A percentile compares a stretch with the other conserved stretches of the same genome.
Evolutionary conservation across 2,888 invertebrate species (phyloP).

Genomic region (Hydrotaea cyrtoneurina): DNA sequence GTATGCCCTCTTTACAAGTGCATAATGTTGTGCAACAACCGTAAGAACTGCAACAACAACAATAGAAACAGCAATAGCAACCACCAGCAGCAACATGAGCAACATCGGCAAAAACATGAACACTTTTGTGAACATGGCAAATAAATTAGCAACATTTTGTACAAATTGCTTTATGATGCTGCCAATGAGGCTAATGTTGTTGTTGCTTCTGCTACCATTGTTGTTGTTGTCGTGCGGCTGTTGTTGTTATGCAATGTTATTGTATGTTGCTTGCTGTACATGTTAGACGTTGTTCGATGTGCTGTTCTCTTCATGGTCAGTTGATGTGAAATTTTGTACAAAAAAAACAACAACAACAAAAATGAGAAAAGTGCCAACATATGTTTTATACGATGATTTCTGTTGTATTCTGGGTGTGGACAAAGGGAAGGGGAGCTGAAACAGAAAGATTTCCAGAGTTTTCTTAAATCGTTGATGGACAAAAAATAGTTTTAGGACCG

Average conservation of each 20-base stretch:
- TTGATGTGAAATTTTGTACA: not conserved
- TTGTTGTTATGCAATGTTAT: not conserved
- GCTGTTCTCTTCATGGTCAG: conserved; percentile 16
- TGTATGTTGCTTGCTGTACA: not conserved
- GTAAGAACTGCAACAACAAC: conserved; percentile 18
- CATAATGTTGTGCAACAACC: conserved; percentile 1
- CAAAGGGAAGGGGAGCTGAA: no score
- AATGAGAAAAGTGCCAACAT: no score
- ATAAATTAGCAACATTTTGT: conserved; percentile 68
- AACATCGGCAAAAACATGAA: conserved; percentile 36
- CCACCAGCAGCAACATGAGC: conserved; percentile 40
- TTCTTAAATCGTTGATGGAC: not conserved
- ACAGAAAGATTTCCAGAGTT: no score
- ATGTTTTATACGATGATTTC: no score
- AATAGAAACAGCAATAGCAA: conserved; percentile 30
- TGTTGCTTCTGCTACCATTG: conserved; percentile 20
- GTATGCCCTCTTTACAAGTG: not conserved
- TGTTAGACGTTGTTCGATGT: not conserved
- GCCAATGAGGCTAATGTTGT: conserved; percentile 47
- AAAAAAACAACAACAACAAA: no score
- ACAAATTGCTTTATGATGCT: conserved; percentile 77
- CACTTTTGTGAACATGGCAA: conserved; percentile 23
- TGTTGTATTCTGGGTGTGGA: no score
- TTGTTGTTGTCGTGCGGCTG: conserved; percentile 14
- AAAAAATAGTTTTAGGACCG: no score